Percentiles rank a stretch among this genome's conserved stretches.
Evolutionary conservation across 1,140 invertebrate species (phyloP).

Genomic region (Bicyclus anynana): DNA sequence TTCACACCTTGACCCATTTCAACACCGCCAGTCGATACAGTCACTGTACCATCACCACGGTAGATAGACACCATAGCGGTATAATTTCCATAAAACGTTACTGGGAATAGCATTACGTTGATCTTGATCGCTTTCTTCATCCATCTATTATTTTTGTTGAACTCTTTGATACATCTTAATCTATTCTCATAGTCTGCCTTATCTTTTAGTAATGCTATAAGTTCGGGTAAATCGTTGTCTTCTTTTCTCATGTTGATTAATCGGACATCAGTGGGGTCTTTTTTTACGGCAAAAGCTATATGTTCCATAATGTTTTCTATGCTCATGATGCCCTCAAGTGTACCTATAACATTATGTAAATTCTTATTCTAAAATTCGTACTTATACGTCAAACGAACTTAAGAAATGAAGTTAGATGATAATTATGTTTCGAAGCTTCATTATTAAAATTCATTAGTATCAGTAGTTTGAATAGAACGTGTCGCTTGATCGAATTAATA

Average conservation of each 20-base stretch:
- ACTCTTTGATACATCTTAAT: slow-evolving; percentile 75
- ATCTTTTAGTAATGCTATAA: slow-evolving; percentile 51
- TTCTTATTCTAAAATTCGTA: no score
- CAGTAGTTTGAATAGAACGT: no score
- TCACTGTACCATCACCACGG: slow-evolving; percentile 86
- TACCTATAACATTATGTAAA: slow-evolving; percentile 50
- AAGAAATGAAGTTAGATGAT: no score
- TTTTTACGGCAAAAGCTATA: slow-evolving; percentile 81
- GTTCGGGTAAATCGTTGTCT: slow-evolving; percentile 53
- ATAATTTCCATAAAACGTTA: slow-evolving; percentile 78
- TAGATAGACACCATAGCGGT: slow-evolving; percentile 84
- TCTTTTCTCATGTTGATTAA: slow-evolving; percentile 79
- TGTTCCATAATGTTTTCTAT: slow-evolving; percentile 92
- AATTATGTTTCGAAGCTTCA: no score
- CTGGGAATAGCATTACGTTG: slow-evolving; percentile 81
- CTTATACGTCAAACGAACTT: no score
- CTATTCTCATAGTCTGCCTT: slow-evolving; percentile 79
- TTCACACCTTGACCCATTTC: slow-evolving; percentile 92
- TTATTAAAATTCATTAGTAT: no score
- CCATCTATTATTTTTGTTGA: slow-evolving; percentile 86
- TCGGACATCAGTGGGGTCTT: slow-evolving; percentile 84
- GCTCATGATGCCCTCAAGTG: slow-evolving; percentile 81
- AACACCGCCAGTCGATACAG: slow-evolving; percentile 86
- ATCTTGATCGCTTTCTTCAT: slow-evolving; percentile 84
- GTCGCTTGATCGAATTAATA: no score